Conservation (phyloP, 1,140 invertebrate species). For the Batillaria attramentaria region DNA sequence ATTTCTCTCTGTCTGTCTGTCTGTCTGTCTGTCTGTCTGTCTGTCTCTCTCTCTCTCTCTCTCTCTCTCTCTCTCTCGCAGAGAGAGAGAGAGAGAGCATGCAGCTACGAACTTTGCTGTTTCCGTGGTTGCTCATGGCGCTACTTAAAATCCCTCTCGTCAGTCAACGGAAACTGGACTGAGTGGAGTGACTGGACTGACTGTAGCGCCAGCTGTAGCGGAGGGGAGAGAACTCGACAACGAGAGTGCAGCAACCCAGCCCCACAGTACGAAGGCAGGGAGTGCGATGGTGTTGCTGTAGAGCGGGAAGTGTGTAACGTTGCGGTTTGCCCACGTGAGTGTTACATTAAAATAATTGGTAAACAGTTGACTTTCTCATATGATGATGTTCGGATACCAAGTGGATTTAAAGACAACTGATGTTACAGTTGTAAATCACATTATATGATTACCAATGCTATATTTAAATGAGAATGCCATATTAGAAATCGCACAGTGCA, state of each 20-base stretch:
- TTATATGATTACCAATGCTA: too few species aligned
- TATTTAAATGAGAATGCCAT: too few species aligned
- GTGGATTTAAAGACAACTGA: too few species aligned
- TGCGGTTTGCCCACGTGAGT: neutral
- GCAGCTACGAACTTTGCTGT: neutral
- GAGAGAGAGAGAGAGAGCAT: neutral
- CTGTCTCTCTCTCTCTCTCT: conserved; percentile 14
- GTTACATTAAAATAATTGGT: conserved; percentile 16
- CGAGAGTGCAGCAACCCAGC: conserved; percentile 33
- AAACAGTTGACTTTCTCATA: too few species aligned
- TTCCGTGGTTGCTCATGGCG: neutral
- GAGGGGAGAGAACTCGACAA: conserved; percentile 27
- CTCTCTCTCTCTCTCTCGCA: conserved; percentile 5
- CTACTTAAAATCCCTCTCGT: neutral
- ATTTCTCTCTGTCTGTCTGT: neutral
- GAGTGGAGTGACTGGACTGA: conserved; percentile 19
- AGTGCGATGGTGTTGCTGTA: conserved; percentile 48
- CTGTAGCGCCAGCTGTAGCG: conserved; percentile 38
- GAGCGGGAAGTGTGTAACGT: conserved; percentile 32
- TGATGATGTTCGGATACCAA: too few species aligned
- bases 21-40: neutral
- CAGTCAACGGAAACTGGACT: conserved; percentile 32
- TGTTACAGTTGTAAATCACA: too few species aligned
- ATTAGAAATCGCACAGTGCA: too few species aligned
- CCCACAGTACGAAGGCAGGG: conserved; percentile 57